Conservation (phyloP, 2,113 vertebrate species). For the Nycticryphes semicollaris region DNA sequence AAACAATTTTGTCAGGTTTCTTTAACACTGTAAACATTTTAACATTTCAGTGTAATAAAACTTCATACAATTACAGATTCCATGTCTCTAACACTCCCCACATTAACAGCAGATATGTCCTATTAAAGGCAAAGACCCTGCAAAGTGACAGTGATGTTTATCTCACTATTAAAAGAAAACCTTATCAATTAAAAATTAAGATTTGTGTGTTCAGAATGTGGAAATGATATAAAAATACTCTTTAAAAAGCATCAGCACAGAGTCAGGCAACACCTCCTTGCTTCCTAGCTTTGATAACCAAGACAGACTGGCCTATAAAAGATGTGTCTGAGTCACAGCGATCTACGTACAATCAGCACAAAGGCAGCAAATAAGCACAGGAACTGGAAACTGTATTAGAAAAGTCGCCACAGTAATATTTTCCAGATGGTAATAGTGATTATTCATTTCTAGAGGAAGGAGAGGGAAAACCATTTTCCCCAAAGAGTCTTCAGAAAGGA, state of each 20-base stretch:
- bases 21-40: not conserved
- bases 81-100: not conserved
- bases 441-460: slow-evolving; percentile 17
- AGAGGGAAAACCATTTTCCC: not conserved
- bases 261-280: not conserved
- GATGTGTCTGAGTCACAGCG: not conserved
- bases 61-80: not conserved
- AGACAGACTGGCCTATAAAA: not conserved
- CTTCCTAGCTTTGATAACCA: not conserved
- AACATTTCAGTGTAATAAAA: not conserved
- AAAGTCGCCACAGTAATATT: slow-evolving; percentile 7
- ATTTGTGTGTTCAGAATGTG: not conserved
- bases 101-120: not conserved
- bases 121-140: not conserved
- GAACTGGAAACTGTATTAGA: not conserved
- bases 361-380: not conserved
- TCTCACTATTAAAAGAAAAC: not conserved
- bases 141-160: not conserved
- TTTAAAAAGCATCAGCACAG: not conserved
- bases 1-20: not conserved
- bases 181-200: not conserved
- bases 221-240: not conserved
- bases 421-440: slow-evolving; percentile 1
- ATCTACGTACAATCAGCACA: not conserved
- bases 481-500: not conserved